Conservation (phyloP, 2,888 invertebrate species). For the Malthinus flaveolus region DNA sequence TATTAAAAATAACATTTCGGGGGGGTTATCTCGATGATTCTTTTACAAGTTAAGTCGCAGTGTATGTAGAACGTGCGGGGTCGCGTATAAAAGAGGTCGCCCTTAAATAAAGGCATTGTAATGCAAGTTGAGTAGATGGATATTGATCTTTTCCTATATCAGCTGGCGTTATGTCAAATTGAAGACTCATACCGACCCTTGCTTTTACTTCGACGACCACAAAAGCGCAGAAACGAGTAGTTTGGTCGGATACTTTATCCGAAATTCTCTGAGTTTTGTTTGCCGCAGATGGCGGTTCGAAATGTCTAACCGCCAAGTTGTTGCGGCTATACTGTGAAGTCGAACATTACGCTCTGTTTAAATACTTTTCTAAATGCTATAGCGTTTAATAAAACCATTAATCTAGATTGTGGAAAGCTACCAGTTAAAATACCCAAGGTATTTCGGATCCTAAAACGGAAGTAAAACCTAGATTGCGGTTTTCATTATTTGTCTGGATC, state of each 20-base stretch:
- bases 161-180: constrained; percentile 34
- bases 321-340: constrained; percentile 22
- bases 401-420: constrained; percentile 12
- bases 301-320: constrained; percentile 30
- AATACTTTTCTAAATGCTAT: constrained; percentile 23
- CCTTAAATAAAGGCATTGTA: constrained; percentile 39
- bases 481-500: constrained; percentile 17
- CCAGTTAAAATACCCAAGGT: constrained; percentile 16
- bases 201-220: constrained; percentile 31
- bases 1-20: constrained; percentile 11
- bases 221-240: constrained; percentile 30
- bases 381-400: constrained; percentile 21
- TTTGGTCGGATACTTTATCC: constrained; percentile 32
- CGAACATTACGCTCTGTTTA: constrained; percentile 18
- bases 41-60: constrained; percentile 19
- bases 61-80: constrained; percentile 19
- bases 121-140: constrained; percentile 38
- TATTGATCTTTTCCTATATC: constrained; percentile 35
- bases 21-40: neutral
- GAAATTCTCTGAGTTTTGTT: constrained; percentile 28
- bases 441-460: constrained; percentile 7
- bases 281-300: constrained; percentile 31
- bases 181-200: constrained; percentile 30
- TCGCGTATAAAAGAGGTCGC: constrained; percentile 27
- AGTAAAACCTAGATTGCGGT: constrained; percentile 18